These are phyloP conservation scores for Aporophyla lueneburgensis DNA, from an alignment of 2,888 invertebrate species.

Conservation along the genomic window DNA sequence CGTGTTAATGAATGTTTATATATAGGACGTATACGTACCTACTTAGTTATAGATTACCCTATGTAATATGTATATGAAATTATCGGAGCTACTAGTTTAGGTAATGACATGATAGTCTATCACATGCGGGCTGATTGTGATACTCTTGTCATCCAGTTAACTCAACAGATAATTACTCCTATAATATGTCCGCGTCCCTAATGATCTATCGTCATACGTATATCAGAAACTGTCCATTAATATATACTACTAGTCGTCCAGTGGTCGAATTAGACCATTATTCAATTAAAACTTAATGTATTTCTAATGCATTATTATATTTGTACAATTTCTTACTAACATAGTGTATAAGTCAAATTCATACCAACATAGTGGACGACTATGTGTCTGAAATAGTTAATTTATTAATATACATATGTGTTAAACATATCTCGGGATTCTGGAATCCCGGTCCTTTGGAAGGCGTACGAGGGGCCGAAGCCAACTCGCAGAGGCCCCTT, in stretches of 20 bases:
- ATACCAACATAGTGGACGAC: no score
- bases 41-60: neutral
- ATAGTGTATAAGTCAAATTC: no score
- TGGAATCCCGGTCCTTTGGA: no score
- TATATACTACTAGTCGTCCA: neutral
- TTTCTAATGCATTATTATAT: no score
- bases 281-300: no score
- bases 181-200: neutral
- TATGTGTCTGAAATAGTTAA: no score
- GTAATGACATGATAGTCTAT: neutral
- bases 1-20: slow-evolving; percentile 28
- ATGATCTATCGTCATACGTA: slow-evolving; percentile 8
- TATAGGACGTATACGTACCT: neutral
- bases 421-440: no score
- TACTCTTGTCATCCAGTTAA: slow-evolving; percentile 18
- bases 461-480: no score
- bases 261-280: no score
- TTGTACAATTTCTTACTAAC: no score
- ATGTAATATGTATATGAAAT: slow-evolving; percentile 7
- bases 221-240: neutral
- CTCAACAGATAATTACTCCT: slow-evolving; percentile 21
- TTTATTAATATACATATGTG: no score
- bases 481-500: no score
- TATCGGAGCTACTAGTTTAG: slow-evolving; percentile 13
- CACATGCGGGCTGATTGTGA: slow-evolving; percentile 23